Conservation (phyloP, 1,140 invertebrate species). For the Muscidifurax raptorellus region DNA sequence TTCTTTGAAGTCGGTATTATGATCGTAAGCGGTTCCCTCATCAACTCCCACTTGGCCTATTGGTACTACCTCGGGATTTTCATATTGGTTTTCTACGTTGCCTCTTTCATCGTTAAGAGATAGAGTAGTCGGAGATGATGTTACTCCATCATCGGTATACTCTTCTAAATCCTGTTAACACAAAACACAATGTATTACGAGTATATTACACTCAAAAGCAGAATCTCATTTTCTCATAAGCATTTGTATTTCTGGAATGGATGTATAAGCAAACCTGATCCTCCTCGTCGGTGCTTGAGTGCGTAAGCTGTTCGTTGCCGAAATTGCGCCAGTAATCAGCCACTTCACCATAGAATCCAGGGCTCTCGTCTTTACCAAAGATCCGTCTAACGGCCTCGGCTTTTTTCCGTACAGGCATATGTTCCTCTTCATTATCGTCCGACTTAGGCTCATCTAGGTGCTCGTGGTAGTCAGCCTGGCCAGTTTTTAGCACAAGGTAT, state of each 20-base stretch:
- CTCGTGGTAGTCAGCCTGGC: constrained; percentile 59
- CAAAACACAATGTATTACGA: not conserved
- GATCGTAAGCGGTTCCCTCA: constrained; percentile 1
- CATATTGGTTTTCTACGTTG: not conserved
- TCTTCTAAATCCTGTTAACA: not conserved
- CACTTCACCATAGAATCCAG: constrained; percentile 66
- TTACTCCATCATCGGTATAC: not conserved
- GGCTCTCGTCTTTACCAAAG: constrained; percentile 61
- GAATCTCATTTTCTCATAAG: not conserved
- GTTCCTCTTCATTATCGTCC: not conserved
- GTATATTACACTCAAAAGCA: not conserved
- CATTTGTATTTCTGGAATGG: not conserved
- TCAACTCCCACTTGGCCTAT: constrained; percentile 29
- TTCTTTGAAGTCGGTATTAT: constrained; percentile 13
- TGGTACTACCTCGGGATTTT: not conserved
- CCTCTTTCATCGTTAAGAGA: not conserved
- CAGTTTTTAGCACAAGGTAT: constrained; percentile 61
- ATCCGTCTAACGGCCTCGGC: constrained; percentile 2
- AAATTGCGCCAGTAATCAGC: constrained; percentile 62
- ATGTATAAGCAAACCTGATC: not conserved
- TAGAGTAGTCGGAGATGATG: not conserved
- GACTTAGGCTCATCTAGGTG: constrained; percentile 53
- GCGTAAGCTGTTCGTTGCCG: constrained; percentile 34
- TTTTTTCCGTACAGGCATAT: not conserved
- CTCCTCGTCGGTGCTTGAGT: not conserved